phyloP scores from a whole-genome alignment of 1,140 invertebrate genomes.

The Drosophila arawakana region DNA sequence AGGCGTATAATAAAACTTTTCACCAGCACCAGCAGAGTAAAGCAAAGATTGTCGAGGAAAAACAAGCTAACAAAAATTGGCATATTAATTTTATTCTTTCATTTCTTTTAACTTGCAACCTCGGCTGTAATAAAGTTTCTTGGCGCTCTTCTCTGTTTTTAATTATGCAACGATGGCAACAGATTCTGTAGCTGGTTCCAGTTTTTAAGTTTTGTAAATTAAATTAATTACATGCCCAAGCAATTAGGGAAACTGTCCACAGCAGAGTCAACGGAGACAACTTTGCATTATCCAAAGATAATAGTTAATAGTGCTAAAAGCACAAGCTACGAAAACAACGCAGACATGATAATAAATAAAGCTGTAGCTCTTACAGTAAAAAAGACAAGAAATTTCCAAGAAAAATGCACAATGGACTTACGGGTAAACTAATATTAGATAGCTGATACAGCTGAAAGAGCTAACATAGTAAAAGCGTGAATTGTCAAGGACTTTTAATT shows the following conservation, averaged over 20 bases:
- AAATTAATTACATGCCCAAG: slow-evolving; percentile 75
- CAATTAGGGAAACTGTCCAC: slow-evolving; percentile 73
- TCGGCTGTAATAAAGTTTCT: slow-evolving; percentile 61
- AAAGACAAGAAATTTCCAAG: neutral
- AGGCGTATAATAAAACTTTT: slow-evolving; percentile 68
- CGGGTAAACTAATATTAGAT: neutral
- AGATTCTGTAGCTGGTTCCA: slow-evolving; percentile 27
- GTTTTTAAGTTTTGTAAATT: slow-evolving; percentile 72
- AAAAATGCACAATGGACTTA: slow-evolving; percentile 7
- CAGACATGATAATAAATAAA: slow-evolving; percentile 15
- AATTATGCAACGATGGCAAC: slow-evolving; percentile 56
- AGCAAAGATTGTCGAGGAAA: slow-evolving; percentile 15
- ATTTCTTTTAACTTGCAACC: slow-evolving; percentile 15
- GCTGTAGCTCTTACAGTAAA: neutral
- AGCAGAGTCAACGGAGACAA: slow-evolving; percentile 47
- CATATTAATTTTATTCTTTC: slow-evolving; percentile 56
- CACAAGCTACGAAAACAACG: slow-evolving; percentile 22
- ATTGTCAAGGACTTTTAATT: slow-evolving; percentile 7
- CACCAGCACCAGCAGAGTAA: slow-evolving; percentile 12
- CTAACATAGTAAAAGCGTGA: neutral
- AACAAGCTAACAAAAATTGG: slow-evolving; percentile 58
- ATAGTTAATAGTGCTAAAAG: slow-evolving; percentile 67
- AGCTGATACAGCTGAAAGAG: neutral
- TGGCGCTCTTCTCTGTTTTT: slow-evolving; percentile 67
- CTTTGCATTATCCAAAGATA: slow-evolving; percentile 59